phyloP scores from a whole-genome alignment of 2,113 vertebrate genomes.

The Tylochromis polylepis region DNA sequence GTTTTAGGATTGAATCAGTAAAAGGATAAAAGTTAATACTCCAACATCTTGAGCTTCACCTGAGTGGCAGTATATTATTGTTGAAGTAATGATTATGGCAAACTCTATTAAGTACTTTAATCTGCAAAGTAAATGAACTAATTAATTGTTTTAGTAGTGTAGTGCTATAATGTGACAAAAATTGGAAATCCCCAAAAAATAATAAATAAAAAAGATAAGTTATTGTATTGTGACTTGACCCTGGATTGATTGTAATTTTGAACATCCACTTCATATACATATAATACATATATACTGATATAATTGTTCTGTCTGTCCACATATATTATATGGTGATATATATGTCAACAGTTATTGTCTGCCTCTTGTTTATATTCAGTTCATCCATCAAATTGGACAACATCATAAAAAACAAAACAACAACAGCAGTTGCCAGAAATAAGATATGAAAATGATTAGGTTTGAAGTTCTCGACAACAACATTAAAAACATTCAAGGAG shows the following conservation, averaged over 20 bases:
- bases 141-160: background rate
- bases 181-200: accelerated
- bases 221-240: accelerated
- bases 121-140: background rate
- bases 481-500: background rate
- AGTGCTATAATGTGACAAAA: background rate
- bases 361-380: accelerated
- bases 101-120: no score
- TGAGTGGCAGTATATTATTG: no score
- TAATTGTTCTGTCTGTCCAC: background rate
- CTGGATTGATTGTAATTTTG: background rate
- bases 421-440: accelerated
- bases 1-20: accelerated
- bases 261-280: background rate
- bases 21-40: background rate
- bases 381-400: background rate
- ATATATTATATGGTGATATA: background rate
- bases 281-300: accelerated
- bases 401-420: background rate
- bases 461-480: background rate
- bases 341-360: accelerated
- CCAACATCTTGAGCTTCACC: no score
- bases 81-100: no score
- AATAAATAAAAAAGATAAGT: background rate
- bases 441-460: background rate